phyloP scores from a whole-genome alignment of 2,113 vertebrate genomes.

The Oophaga pumilio region DNA sequence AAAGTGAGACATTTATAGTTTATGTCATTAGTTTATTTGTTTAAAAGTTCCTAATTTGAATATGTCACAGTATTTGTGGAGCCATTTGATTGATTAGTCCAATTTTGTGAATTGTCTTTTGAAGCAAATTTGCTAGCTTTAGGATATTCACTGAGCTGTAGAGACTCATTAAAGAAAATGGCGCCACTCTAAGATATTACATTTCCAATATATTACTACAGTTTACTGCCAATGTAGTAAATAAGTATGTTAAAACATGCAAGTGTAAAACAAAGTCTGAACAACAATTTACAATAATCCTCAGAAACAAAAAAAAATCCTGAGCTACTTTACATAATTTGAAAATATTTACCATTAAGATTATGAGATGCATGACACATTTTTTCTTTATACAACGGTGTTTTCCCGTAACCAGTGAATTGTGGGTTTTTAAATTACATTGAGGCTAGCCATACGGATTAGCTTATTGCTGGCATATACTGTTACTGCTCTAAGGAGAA shows the following conservation, averaged over 20 bases:
- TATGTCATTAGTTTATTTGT: background rate
- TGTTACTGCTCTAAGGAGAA: background rate
- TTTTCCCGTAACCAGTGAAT: background rate
- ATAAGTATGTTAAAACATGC: background rate
- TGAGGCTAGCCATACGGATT: background rate
- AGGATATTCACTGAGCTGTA: background rate
- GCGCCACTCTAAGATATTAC: background rate
- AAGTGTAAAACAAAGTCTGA: background rate
- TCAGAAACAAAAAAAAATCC: background rate
- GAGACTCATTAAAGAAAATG: background rate
- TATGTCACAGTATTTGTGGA: conserved; percentile 1
- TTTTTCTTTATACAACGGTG: no score
- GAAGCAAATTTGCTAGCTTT: conserved; percentile 1
- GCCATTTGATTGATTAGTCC: background rate
- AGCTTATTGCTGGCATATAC: background rate
- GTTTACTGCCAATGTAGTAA: background rate
- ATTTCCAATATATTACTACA: background rate
- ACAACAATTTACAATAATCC: background rate
- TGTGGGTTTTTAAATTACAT: background rate
- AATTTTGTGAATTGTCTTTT: conserved; percentile 26
- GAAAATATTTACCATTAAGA: no score
- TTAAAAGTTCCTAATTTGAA: background rate
- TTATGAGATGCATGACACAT: no score
- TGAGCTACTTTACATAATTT: background rate
- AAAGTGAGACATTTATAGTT: background rate